Evolutionary conservation across 1,140 invertebrate species (phyloP).

Genomic region (Drosophila jambulina): DNA sequence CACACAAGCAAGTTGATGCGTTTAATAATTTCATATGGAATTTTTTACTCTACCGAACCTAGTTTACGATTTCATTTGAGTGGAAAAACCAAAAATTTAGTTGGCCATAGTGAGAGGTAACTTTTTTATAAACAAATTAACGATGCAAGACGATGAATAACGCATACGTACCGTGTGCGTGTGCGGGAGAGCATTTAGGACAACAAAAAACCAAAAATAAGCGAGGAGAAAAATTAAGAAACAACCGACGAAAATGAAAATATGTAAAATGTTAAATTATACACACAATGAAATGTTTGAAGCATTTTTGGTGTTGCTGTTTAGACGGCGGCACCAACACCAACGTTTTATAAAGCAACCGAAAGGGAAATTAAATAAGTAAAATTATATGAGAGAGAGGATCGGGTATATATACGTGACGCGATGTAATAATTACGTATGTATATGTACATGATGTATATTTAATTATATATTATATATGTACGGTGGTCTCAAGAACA

Average conservation of each 20-base stretch:
- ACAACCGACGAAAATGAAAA: conserved; percentile 34
- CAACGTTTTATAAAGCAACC: conserved; percentile 73
- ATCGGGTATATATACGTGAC: conserved; percentile 43
- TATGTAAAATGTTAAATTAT: conserved; percentile 66
- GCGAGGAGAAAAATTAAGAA: conserved; percentile 30
- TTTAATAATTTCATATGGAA: conserved; percentile 76
- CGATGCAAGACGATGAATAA: conserved; percentile 42
- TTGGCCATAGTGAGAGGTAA: conserved; percentile 62
- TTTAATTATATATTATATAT: conserved; percentile 74
- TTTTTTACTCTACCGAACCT: conserved; percentile 76
- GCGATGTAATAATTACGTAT: conserved; percentile 70
- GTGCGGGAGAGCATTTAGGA: conserved; percentile 74
- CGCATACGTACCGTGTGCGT: conserved; percentile 27
- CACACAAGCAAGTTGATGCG: conserved; percentile 54
- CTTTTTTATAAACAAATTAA: conserved; percentile 69
- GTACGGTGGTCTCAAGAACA: conserved; percentile 65
- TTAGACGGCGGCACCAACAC: conserved; percentile 75
- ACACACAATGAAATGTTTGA: conserved; percentile 76
- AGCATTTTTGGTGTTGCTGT: conserved; percentile 78
- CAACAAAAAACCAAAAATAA: conserved; percentile 59
- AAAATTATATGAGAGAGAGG: conserved; percentile 16
- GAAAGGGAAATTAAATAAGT: conserved; percentile 45
- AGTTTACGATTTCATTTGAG: conserved; percentile 69
- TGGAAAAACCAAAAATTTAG: conserved; percentile 52
- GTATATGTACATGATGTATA: conserved; percentile 58